A percentile compares a stretch with the other conserved stretches of the same genome.
phyloP scores from a whole-genome alignment of 2,797 vertebrate genomes.

The Alosa sapidissima region DNA sequence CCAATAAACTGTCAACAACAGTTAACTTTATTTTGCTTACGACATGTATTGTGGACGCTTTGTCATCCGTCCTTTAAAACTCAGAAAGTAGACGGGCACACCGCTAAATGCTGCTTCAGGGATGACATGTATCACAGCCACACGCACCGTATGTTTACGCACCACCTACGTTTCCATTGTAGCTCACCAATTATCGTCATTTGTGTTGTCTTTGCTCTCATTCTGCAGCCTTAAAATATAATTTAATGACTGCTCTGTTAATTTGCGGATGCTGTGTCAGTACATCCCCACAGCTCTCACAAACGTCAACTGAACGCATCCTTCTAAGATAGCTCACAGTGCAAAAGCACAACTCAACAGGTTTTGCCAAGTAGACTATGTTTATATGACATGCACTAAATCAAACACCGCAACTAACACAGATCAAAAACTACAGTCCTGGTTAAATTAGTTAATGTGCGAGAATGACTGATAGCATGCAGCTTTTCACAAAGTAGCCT shows the following conservation, averaged over 20 bases:
- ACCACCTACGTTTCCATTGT: conserved; percentile 23
- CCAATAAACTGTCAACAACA: conserved; percentile 37
- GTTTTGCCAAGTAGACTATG: background rate
- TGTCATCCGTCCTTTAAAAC: conserved; percentile 21
- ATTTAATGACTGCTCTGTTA: background rate
- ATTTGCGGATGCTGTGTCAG: background rate
- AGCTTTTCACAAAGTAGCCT: background rate
- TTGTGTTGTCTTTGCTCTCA: background rate
- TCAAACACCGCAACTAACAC: background rate
- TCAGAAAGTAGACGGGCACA: background rate
- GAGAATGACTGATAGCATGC: background rate
- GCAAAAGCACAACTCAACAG: background rate
- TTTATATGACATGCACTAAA: background rate
- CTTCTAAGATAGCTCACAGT: background rate
- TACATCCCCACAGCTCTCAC: background rate
- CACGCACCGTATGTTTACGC: conserved; percentile 20
- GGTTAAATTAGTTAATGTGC: background rate
- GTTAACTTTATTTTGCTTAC: conserved; percentile 16
- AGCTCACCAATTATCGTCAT: conserved; percentile 1
- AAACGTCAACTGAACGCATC: background rate
- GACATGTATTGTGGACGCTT: conserved; percentile 16
- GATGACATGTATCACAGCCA: background rate
- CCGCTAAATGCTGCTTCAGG: conserved; percentile 6
- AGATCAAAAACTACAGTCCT: background rate
- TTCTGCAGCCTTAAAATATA: conserved; percentile 16